Evolutionary conservation across 2,113 vertebrate species (phyloP).

Genomic region (Notothenia coriiceps): DNA sequence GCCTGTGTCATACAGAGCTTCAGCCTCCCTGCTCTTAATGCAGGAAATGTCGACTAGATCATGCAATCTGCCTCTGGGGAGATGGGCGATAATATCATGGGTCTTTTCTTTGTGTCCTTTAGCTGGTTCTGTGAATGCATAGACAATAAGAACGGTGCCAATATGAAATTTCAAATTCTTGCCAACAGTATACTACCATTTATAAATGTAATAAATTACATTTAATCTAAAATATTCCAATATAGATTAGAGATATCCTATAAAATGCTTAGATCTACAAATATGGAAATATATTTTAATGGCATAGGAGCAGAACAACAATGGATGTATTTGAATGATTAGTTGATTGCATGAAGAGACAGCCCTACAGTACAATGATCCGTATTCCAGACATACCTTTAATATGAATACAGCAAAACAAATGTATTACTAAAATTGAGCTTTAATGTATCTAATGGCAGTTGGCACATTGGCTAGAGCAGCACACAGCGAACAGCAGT

Average conservation of each 20-base stretch:
- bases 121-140: background rate
- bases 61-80: conserved; percentile 36
- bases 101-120: conserved; percentile 5
- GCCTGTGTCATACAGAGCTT: background rate
- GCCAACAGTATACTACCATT: no score
- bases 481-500: conserved; percentile 8
- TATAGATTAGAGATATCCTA: no score
- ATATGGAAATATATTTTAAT: background rate
- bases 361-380: background rate
- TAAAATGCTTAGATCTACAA: background rate
- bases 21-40: conserved; percentile 36
- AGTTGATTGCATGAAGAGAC: background rate
- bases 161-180: background rate
- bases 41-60: conserved; percentile 27
- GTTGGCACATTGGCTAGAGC: background rate
- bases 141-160: background rate
- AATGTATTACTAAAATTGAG: background rate
- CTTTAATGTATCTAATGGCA: background rate
- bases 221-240: background rate
- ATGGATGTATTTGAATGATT: background rate
- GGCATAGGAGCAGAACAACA: background rate
- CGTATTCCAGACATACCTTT: background rate
- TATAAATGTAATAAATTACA: background rate
- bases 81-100: conserved; percentile 18
- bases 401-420: background rate